Evolutionary conservation across 2,113 vertebrate species (phyloP).

Genomic region (rat (Rattus norvegicus)): GRCr8 NC_086028.1:54014001-54014500

Average conservation of each 20-base stretch:
- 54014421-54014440: not conserved
- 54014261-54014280: rapidly evolving
- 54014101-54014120: not conserved
- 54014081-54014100: not conserved
- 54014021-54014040: not conserved
- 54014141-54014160: not conserved
- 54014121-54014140: not conserved
- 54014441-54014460: not conserved
- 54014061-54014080: not conserved
- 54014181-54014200: not conserved
- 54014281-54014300: rapidly evolving
- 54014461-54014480: not conserved
- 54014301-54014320: not conserved
- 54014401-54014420: rapidly evolving
- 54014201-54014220: not conserved
- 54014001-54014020: not conserved
- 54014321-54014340: not conserved
- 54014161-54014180: rapidly evolving
- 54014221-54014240: too few relatives aligned
- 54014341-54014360: not conserved
- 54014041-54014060: too few relatives aligned
- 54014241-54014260: not conserved
- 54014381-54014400: not conserved
- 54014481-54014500: not conserved
- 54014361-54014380: too few relatives aligned